Evolutionary conservation across 2,888 invertebrate genomes (phyloP), one percentile per base, ranked within the genome.

Genomic region (Clivina fossor): DNA sequence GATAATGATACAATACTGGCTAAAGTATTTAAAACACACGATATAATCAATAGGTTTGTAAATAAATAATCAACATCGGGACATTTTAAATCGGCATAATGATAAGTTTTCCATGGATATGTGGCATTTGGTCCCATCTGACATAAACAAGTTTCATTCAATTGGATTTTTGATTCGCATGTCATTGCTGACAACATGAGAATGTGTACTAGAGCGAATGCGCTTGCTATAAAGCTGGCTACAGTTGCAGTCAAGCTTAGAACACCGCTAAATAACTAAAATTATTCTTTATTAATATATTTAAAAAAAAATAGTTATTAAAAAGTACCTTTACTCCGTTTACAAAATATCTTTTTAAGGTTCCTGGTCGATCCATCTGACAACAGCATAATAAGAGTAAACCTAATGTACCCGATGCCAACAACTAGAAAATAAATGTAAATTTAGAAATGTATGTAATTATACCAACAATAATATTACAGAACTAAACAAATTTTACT

Each of bases 11-110:
- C 63, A 16, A 75, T 54, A 4, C 72, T 69, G 3, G 71, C 74
- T 16, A 74, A 60, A 18, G 67, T 62, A 64, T 76, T 76, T n/a
- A 68, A 63, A 4, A 68, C 67, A 56, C 73, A 68, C 0, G 74
- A 72, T 26, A 70, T 69, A 47, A 75, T 71, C 37, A 76, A 62
- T 43, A 77, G 66, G 22, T 75, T 68, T 57, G 71, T 69, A 53
- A 61, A 60, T 26, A 68, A 66, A 57, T 63, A 35, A 47, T 70
- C 62, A n/a, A 74, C 70, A 66, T 78, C 76, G 1, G 68, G 64
- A 62, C 78, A 78, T 57, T 69, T 73, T 37, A 78, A 68, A 62
- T 76, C 76, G 2, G 69, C 65, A 62, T 77, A 78, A 55, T 72
- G 72, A 66, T 73, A 74, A 60, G 65, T 67, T 41, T 64, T 64